Base-by-base conservation (phyloP, 2,797 vertebrate species). In the Sebastolobus altivelis region DNA sequence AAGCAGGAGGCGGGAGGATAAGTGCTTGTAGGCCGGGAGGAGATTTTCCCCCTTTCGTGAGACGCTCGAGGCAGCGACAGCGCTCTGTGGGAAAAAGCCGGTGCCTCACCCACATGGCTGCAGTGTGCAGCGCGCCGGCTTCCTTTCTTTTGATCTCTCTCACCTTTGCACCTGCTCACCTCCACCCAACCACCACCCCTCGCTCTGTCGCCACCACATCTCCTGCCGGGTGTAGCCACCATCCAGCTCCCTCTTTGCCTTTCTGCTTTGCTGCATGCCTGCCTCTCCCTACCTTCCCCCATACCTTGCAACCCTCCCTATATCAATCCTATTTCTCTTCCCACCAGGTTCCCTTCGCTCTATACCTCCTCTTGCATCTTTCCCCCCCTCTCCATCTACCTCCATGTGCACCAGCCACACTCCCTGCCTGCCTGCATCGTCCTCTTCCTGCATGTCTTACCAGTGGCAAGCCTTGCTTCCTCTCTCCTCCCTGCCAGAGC, bases 21-120 rank as follows among this genome's bases (percentile, higher is more conserved):
- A 80, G 85, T 77, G 83, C 79, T 75, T 25, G 55, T 60, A 60
- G 59, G 63, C 46, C 8, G 13, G 38, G 49, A 52, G 65, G 56
- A 46, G 5, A 31, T 63, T 72, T 43, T 72, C 59, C 29, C 65
- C 62, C 72, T 7, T 52, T 22, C 69, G 65, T 54, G 75, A 74
- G 66, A 49, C 27, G 52, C 80, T 84, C 29, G n/a, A 80, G 75
- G 85, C 74, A 49, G 83, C 49, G 70, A 29, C 78, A 37, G 71
- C n/a, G 56, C 56, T 80, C 65, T 14, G 35, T 77, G 81, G 52
- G 67, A 80, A 81, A 79, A 82, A 89, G 89, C 90, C 88, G 79
- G 89, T 81, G 92, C 93, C 94, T 94, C 94, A 93, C 94, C 93
- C 93, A 94, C 93, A 94, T 94, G 92, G 93, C 92, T 91, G 93